phyloP scores from a whole-genome alignment of 2,888 invertebrate genomes.

The Eupithecia centaureata region DNA sequence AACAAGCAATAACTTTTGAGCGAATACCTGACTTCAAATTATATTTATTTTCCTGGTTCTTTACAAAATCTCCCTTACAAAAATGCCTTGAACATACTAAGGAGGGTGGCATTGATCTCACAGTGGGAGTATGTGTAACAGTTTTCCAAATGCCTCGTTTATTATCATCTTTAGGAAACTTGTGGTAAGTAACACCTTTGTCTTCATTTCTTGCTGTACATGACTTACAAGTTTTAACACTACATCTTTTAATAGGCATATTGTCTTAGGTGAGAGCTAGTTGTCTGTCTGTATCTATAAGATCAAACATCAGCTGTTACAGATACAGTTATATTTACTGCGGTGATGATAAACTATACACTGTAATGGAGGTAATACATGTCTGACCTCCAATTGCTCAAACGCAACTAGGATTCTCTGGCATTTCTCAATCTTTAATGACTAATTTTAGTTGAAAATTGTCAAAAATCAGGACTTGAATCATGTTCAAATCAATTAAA shows the following conservation, averaged over 20 bases:
- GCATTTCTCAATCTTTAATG: no score
- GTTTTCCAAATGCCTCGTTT: conserved; percentile 86
- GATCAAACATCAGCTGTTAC: conserved; percentile 14
- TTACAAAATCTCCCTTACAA: conserved; percentile 88
- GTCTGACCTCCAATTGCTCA: no score
- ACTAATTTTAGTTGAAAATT: no score
- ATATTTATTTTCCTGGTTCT: conserved; percentile 88
- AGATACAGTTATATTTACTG: neutral
- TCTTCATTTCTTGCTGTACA: conserved; percentile 85
- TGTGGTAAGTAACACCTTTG: conserved; percentile 89
- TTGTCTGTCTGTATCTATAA: conserved; percentile 26
- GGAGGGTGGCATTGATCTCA: conserved; percentile 74
- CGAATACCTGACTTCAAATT: conserved; percentile 85
- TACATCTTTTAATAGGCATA: conserved; percentile 87
- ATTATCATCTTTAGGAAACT: conserved; percentile 86
- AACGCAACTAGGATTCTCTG: no score
- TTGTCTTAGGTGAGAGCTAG: conserved; percentile 49
- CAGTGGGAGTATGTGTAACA: conserved; percentile 81
- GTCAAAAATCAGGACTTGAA: no score
- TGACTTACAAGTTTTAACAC: conserved; percentile 85
- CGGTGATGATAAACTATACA: neutral
- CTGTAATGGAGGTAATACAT: neutral
- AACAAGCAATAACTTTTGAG: conserved; percentile 31
- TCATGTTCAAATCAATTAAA: no score
- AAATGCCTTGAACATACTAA: conserved; percentile 91